Base-by-base conservation (phyloP, 2,797 vertebrate genomes). In the Crenuchus spilurus region DNA sequence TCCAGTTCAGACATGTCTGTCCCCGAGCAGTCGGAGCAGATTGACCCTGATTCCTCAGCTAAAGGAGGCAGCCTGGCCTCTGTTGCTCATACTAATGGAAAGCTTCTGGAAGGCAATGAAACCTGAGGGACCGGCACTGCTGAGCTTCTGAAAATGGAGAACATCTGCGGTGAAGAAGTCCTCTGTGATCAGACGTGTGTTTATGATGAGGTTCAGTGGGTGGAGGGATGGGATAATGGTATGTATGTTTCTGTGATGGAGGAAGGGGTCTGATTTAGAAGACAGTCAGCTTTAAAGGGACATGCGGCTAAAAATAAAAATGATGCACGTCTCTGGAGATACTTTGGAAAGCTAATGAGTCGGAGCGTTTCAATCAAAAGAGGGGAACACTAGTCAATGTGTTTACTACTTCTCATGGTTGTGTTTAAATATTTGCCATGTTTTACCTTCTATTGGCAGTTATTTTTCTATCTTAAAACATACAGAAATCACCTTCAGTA, bases 291-390 rank as follows among this genome's bases (percentile, higher is more conserved):
- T 66, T 61, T 26, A 22, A 55, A 62, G 39, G 10, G 41, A 30
- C 46, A 58, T 13, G 33, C 28, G 10, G 55, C 75, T 52, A 73
- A 67, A 62, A 68, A 68, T 72, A 62, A 67, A 69, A 77, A 9
- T 33, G 5, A 67, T 35, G 30, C 13, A 0, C 46, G 41, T 69
- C 65, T 49, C 71, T n/a, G 62, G 41, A 62, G 70, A 35, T 35
- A 13, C 22, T 57, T 20, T 30, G 51, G 51, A 41, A 51, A 24
- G 42, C 62, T 67, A 58, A 64, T 64, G 76, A 78, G 52, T n/a
- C n/a, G n/a, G n/a, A n/a, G n/a, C n/a, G n/a, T n/a, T n/a, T n/a
- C n/a, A n/a, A n/a, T n/a, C n/a, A n/a, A n/a, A n/a, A n/a, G n/a
- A n/a, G n/a, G n/a, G n/a, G n/a, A n/a, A n/a, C n/a, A n/a, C n/a